Conservation (phyloP, 2,888 invertebrate species). For the Podabrus alpinus region DNA sequence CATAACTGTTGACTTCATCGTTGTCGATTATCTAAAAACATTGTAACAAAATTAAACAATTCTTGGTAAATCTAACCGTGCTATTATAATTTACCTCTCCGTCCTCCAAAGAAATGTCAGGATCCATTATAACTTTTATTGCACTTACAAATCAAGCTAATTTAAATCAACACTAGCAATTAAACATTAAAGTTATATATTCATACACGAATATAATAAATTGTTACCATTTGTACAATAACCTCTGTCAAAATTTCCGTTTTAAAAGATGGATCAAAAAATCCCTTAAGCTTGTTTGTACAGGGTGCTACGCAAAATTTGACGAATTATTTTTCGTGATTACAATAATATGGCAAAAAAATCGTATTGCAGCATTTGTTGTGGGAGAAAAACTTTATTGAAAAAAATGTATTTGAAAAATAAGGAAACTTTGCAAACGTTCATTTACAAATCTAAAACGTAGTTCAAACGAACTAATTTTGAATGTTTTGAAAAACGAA, state of each 20-base stretch:
- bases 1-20: constrained; percentile 57
- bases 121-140: constrained; percentile 14
- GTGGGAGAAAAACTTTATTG: neutral
- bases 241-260: neutral
- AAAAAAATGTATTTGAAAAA: neutral
- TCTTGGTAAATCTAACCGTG: neutral
- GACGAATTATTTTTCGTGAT: neutral
- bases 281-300: neutral
- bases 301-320: neutral
- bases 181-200: neutral
- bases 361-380: neutral
- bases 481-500: neutral
- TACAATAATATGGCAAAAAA: neutral
- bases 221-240: neutral
- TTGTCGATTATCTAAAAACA: constrained; percentile 5
- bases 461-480: neutral
- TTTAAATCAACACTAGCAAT: neutral
- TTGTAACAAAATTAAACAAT: neutral
- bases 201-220: neutral
- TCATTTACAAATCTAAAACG: no score
- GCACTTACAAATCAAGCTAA: neutral
- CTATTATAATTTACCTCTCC: constrained; percentile 34
- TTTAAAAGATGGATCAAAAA: no score
- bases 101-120: constrained; percentile 36
- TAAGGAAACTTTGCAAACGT: neutral